Evolutionary conservation across 2,797 vertebrate species (phyloP).

Genomic region (Taeniopygia guttata): DNA sequence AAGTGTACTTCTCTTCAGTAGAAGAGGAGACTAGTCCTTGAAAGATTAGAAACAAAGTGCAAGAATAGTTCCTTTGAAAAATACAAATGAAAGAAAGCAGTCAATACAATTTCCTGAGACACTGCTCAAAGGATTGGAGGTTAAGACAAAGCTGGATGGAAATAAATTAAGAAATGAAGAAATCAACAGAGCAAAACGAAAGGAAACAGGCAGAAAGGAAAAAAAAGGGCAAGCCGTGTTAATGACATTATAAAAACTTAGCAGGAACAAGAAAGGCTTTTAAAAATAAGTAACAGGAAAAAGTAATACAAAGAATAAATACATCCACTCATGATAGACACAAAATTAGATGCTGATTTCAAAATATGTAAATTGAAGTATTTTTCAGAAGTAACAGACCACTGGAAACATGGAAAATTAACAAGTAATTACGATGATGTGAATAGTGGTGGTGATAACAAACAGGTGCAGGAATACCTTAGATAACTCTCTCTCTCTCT

Average conservation of each 20-base stretch:
- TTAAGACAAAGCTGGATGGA: conserved; percentile 6
- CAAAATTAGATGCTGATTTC: neutral
- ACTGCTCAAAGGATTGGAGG: neutral
- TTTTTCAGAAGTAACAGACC: neutral
- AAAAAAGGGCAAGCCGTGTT: neutral
- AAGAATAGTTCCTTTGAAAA: conserved; percentile 45
- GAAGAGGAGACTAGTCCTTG: neutral
- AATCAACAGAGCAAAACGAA: conserved; percentile 30
- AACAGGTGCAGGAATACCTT: neutral
- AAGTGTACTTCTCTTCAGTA: neutral
- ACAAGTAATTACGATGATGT: neutral
- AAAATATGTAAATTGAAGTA: neutral
- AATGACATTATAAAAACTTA: neutral
- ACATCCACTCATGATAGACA: neutral
- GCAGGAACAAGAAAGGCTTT: neutral
- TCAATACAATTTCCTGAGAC: conserved; percentile 12
- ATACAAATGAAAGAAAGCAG: conserved; percentile 17
- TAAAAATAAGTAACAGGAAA: neutral
- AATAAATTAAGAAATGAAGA: neutral
- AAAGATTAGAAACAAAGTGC: neutral
- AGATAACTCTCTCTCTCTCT: neutral
- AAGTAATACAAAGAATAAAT: neutral
- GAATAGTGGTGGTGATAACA: neutral
- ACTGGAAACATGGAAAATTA: neutral
- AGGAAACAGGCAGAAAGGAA: neutral